phyloP scores from a whole-genome alignment of 2,113 vertebrate species.

The Serinus canaria region DNA sequence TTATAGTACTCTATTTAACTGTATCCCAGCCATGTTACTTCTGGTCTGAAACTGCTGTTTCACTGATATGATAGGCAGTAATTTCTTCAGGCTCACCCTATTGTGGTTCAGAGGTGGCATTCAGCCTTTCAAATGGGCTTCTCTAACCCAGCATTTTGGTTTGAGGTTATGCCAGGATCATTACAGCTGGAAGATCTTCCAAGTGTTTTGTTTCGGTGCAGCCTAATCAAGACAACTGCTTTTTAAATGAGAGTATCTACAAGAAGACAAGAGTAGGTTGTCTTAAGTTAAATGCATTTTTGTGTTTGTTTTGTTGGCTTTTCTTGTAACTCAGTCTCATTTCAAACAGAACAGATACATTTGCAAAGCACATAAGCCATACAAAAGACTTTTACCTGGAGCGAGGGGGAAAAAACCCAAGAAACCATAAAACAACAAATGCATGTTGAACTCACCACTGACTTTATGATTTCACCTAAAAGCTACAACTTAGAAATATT shows the following conservation, averaged over 20 bases:
- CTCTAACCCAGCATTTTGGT: constrained; percentile 8
- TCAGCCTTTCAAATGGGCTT: neutral
- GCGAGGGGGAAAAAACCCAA: rapidly evolving
- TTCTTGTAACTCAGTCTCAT: neutral
- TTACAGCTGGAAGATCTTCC: neutral
- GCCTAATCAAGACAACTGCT: neutral
- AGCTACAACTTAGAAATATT: neutral
- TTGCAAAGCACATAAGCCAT: neutral
- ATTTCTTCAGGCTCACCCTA: neutral
- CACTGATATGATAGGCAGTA: neutral
- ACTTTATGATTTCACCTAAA: neutral
- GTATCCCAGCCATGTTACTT: neutral
- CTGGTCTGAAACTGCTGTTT: neutral
- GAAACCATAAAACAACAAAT: neutral
- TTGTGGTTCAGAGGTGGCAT: neutral
- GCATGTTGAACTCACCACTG: neutral
- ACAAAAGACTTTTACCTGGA: neutral
- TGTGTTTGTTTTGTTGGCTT: neutral
- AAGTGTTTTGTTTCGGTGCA: neutral
- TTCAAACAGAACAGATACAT: neutral
- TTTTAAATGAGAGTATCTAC: neutral
- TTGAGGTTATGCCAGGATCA: neutral
- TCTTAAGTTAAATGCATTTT: neutral
- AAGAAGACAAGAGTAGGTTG: neutral
- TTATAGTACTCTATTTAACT: neutral